Percentiles rank a stretch among this genome's conserved stretches.
These are phyloP conservation scores for Caenorhabditis latens DNA, from an alignment of 1,140 invertebrate species.

Conservation along the genomic window DNA sequence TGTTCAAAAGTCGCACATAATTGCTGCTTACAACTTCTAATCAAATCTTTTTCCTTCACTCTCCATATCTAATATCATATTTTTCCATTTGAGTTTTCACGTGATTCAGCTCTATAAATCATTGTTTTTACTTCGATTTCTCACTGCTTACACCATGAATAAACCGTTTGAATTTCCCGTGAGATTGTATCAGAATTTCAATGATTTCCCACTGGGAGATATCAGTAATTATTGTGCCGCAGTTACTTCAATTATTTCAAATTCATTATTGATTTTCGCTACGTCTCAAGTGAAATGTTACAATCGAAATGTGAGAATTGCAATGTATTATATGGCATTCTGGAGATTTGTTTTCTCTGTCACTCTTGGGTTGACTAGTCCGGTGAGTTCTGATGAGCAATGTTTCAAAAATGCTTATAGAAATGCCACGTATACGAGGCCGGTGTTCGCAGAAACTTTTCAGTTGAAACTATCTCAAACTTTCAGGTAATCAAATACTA, in stretches of 20 bases:
- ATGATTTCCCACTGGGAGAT: constrained; percentile 17
- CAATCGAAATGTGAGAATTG: neutral
- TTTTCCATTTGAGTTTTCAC: neutral
- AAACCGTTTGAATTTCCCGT: neutral
- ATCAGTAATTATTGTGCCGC: constrained; percentile 12
- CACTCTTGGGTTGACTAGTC: neutral
- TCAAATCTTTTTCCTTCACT: no score
- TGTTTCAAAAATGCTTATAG: neutral
- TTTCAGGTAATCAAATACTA: constrained; percentile 4
- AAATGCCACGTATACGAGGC: no score
- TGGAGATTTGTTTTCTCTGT: neutral
- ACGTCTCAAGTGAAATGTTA: neutral
- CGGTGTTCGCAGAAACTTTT: no score
- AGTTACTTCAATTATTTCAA: neutral
- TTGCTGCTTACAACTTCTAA: neutral
- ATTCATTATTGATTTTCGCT: neutral
- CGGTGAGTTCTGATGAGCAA: neutral
- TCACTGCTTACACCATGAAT: neutral
- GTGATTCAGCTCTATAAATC: no score
- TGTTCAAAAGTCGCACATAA: neutral
- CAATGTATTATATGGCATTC: constrained; percentile 20
- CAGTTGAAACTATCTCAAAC: neutral
- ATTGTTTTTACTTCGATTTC: neutral
- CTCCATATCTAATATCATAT: neutral
- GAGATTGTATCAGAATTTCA: constrained; percentile 2